Evolutionary conservation across 2,797 vertebrate genomes (phyloP).

Genomic region (Phoxinus dragarum): DNA sequence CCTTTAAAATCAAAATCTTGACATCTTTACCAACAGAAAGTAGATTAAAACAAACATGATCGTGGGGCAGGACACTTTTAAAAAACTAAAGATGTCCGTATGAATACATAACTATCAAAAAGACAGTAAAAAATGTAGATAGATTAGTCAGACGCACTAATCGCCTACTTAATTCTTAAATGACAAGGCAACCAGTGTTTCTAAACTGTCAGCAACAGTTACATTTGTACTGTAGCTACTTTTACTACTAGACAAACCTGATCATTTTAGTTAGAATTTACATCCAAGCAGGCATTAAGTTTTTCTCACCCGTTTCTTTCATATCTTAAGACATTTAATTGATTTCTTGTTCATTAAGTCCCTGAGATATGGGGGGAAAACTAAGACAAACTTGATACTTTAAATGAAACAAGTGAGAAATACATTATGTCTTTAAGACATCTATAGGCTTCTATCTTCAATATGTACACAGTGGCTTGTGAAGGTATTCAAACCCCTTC

Average conservation of each 20-base stretch:
- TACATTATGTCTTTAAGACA: no score
- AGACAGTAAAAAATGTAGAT: not conserved
- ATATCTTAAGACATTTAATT: not conserved
- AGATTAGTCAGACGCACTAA: not conserved
- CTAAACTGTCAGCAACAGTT: not conserved
- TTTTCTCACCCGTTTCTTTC: not conserved
- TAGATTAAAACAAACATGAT: not conserved
- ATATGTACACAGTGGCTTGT: no score
- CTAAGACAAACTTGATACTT: no score
- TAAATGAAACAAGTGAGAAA: no score
- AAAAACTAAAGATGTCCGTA: not conserved
- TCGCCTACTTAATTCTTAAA: not conserved
- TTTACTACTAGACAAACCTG: not conserved
- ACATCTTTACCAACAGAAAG: conserved; percentile 5
- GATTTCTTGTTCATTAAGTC: not conserved
- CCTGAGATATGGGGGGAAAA: no score
- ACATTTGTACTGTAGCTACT: not conserved
- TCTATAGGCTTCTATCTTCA: no score
- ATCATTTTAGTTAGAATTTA: not conserved
- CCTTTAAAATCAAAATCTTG: not conserved
- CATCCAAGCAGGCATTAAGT: not conserved
- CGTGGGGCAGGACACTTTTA: not conserved
- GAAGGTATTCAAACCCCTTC: no score
- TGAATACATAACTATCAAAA: not conserved
- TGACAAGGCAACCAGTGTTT: not conserved